Conservation (phyloP, 2,888 invertebrate genomes). For the Rotaria socialis region DNA sequence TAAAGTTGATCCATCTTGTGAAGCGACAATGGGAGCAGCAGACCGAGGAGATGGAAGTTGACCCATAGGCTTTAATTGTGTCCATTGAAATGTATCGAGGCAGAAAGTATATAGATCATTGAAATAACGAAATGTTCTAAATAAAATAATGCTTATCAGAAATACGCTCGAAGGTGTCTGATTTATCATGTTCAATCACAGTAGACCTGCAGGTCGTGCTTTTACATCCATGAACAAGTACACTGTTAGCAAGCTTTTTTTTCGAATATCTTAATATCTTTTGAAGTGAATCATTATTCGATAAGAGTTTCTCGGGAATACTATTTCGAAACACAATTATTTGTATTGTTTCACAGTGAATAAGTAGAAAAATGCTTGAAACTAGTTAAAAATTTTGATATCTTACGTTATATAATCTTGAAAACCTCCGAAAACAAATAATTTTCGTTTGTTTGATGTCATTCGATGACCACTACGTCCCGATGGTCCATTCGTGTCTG, state of each 20-base stretch:
- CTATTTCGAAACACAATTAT: too few relatives aligned
- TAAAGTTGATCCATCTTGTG: slow-evolving; percentile 63
- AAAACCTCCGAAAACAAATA: slow-evolving; percentile 84
- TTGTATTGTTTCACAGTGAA: too few relatives aligned
- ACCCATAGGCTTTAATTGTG: slow-evolving; percentile 38
- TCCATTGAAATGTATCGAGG: slow-evolving; percentile 74
- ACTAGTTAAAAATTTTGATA: too few relatives aligned
- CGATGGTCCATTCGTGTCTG: slow-evolving; percentile 72
- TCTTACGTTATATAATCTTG: slow-evolving; percentile 68
- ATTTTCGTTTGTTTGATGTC: slow-evolving; percentile 70
- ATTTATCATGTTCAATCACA: too few relatives aligned
- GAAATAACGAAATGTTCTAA: slow-evolving; percentile 75
- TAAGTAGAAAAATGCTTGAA: too few relatives aligned
- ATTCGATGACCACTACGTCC: slow-evolving; percentile 82
- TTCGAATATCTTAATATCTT: too few relatives aligned
- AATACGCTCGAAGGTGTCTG: too few relatives aligned
- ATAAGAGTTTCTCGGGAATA: too few relatives aligned
- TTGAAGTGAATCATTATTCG: too few relatives aligned
- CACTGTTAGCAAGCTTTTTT: too few relatives aligned
- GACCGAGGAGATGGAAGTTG: slow-evolving; percentile 47
- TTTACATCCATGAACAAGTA: too few relatives aligned
- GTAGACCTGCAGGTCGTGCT: too few relatives aligned
- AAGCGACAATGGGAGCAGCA: slow-evolving; percentile 47
- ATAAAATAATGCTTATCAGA: slow-evolving; percentile 37
- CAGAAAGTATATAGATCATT: slow-evolving; percentile 80